These are phyloP conservation scores for Drosophila ananassae DNA, from an alignment of 1,140 invertebrate genomes.

Conservation along the genomic window DNA sequence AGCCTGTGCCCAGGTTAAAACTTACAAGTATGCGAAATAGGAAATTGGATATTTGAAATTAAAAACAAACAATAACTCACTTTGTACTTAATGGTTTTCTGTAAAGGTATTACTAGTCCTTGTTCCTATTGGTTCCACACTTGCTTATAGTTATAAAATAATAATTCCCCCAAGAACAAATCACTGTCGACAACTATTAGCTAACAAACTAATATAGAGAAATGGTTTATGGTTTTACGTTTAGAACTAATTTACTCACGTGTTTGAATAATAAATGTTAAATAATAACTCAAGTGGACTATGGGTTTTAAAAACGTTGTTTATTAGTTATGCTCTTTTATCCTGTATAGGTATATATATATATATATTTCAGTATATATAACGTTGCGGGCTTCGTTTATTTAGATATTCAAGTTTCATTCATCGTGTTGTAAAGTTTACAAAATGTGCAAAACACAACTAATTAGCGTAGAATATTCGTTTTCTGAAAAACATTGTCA, in stretches of 20 bases:
- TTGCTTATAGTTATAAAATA: not conserved
- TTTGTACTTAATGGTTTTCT: conserved; percentile 17
- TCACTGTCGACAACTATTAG: not conserved
- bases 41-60: not conserved
- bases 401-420: conserved; percentile 36
- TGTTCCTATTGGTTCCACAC: conserved; percentile 9
- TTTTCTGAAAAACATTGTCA: conserved; percentile 33
- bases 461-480: conserved; percentile 57
- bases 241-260: conserved; percentile 25
- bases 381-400: conserved; percentile 49
- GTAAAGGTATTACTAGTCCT: conserved; percentile 1
- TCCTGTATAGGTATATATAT: conserved; percentile 57
- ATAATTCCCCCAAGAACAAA: not conserved
- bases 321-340: conserved; percentile 69
- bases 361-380: conserved; percentile 53
- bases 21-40: not conserved
- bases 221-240: conserved; percentile 3
- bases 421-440: conserved; percentile 76
- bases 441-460: conserved; percentile 82
- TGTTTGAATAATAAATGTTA: conserved; percentile 47
- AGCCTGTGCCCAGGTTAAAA: not conserved
- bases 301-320: conserved; percentile 74
- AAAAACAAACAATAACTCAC: not conserved
- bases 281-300: not conserved
- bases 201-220: not conserved